Conservation (phyloP, 2,888 invertebrate species). For the Clepsis dumicolana region DNA sequence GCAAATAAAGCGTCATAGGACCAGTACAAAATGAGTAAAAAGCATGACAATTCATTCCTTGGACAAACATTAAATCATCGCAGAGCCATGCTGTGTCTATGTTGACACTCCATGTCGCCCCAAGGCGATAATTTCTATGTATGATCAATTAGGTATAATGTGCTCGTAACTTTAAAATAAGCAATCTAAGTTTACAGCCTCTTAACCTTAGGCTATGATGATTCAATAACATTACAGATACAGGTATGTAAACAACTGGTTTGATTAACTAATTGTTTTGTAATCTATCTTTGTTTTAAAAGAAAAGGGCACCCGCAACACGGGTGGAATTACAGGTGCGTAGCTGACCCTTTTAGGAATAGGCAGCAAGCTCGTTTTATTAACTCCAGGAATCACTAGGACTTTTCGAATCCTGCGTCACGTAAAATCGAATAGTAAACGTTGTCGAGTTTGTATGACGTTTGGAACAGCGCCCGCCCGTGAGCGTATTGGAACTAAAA, state of each 20-base stretch:
- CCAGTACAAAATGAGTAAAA: conserved; percentile 16
- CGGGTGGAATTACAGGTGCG: too few relatives aligned
- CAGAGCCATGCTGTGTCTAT: conserved; percentile 6
- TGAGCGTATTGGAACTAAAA: too few relatives aligned
- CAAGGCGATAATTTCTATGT: conserved; percentile 27
- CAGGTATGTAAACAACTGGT: conserved; percentile 5
- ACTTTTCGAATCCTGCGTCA: too few relatives aligned
- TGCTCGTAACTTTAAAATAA: neutral
- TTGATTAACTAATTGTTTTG: conserved; percentile 2
- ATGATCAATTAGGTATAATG: conserved; percentile 12
- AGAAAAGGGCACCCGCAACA: too few relatives aligned
- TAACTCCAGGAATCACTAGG: too few relatives aligned
- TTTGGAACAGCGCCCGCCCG: too few relatives aligned
- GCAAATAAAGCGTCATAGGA: conserved; percentile 9
- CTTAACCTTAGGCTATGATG: conserved; percentile 21
- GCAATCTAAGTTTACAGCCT: conserved; percentile 1
- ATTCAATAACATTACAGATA: conserved; percentile 20
- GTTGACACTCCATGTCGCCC: conserved; percentile 12
- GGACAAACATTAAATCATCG: conserved; percentile 33
- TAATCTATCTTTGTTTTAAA: neutral
- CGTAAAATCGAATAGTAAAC: too few relatives aligned
- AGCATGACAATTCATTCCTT: conserved; percentile 18
- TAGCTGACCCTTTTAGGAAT: too few relatives aligned
- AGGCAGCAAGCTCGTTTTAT: too few relatives aligned
- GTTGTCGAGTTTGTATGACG: too few relatives aligned